Base-by-base conservation (phyloP, 2,113 vertebrate species). In the Petromus typicus region DNA sequence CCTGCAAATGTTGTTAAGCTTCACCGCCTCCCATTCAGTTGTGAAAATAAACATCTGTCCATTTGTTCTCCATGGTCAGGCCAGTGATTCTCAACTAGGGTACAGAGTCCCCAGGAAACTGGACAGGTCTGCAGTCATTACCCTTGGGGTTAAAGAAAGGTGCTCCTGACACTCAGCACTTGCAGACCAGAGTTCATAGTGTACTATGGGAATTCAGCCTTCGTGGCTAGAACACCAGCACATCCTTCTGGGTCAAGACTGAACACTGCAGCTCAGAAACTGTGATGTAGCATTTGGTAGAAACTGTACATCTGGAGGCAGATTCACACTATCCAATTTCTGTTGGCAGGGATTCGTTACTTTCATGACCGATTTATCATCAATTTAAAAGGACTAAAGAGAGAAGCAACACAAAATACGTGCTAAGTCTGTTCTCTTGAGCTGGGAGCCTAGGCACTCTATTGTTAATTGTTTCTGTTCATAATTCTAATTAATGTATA, bases 181-280 rank as follows among this genome's bases (percentile, higher is more conserved):
- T 27, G 1, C 57, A 40, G 66, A n/a, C 40, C 66, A 7, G n/a
- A 51, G 3, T 6, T 5, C 0, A 14, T 1, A 14, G 6, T 1
- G 18, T 32, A 5, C 23, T 0, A 1, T 20, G 43, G 59, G 25
- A 61, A 40, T 0, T 4, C 43, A 1, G 32, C 81, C 22, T 30
- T 45, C 1, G 8, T 32, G 10, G 1, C 12, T 0, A 11, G 67
- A 6, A 4, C n/a, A n/a, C n/a, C 22, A 10, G 3, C 5, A 4
- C 9, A 10, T 63, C 34, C 37, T 25, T 64, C 4, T 3, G 18
- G 2, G 14, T 4, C 56, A 1, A 0, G 3, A 9, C 54, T 13
- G n/a, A n/a, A n/a, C n/a, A 3, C 40, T 2, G 0, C 2, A 61
- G 7, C 17, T 3, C 30, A 37, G 54, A 76, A 95, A 69, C 1